Evolutionary conservation across 1,140 invertebrate genomes (phyloP), one percentile per base, ranked within the genome.

Genomic region (Adelges cooleyi): DNA sequence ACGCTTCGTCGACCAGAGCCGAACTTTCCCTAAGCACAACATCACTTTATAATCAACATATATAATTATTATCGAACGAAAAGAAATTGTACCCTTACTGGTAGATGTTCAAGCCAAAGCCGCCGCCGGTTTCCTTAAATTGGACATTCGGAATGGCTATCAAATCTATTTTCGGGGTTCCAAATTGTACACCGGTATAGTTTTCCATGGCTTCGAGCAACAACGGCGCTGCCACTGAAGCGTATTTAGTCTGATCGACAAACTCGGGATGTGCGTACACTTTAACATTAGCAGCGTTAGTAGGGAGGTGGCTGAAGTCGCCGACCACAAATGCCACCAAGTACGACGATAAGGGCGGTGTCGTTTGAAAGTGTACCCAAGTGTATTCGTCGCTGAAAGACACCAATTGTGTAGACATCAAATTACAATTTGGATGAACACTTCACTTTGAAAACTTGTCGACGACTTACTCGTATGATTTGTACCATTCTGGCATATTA

Each of bases 71-170:
- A n/a, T n/a, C n/a, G n/a, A n/a, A n/a, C n/a, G n/a, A n/a, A n/a
- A n/a, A n/a, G n/a, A n/a, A n/a, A n/a, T n/a, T n/a, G n/a, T n/a
- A n/a, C n/a, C 29, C 5, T 6, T 38, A 44, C 59, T 90, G 79
- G 71, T 82, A 91, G 1, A 87, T 90, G 1, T 90, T 83, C 2
- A 91, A 74, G 23, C 89, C 89, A 89, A 92, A 96, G 77, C 95
- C 91, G 75, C 95, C 94, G 85, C 95, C 96, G 0, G 92, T 92
- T 3, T 90, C 92, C n/a, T n/a, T n/a, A 1, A 91, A 91, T 0
- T 87, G 85, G 78, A 96, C 96, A 76, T 97, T 92, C 2, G 93
- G 93, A 68, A 96, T 90, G 15, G 90, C 91, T 66, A 90, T 87
- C 83, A 95, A 84, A 77, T 95, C 90, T 70, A 80, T 71, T 71